These are phyloP conservation scores for Polyodon spathula DNA, from an alignment of 2,113 vertebrate species.

Conservation along the genomic window DNA sequence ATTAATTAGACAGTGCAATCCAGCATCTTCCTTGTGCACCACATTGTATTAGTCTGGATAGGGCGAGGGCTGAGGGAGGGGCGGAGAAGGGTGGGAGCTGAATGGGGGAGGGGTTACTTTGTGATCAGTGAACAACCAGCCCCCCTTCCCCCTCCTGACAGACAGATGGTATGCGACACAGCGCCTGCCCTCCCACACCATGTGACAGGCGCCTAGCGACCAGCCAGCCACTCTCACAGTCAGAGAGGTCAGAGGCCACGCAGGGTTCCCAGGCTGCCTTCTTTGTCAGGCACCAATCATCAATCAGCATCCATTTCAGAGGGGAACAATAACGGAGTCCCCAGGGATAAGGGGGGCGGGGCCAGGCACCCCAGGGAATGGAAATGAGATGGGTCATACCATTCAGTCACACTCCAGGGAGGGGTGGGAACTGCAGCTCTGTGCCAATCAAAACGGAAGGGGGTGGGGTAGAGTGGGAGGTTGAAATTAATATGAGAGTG, in stretches of 20 bases:
- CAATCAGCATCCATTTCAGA: conserved; percentile 60
- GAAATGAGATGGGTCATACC: conserved; percentile 13
- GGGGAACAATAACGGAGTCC: conserved; percentile 57
- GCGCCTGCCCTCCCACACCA: conserved; percentile 45
- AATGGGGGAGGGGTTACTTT: not conserved
- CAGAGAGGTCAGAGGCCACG: conserved; percentile 62
- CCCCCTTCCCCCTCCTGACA: conserved; percentile 7
- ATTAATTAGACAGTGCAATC: no score
- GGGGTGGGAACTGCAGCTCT: not conserved
- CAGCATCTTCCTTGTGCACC: no score
- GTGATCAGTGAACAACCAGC: not conserved
- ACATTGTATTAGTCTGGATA: no score
- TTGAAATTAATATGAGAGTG: no score
- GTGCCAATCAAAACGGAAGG: not conserved
- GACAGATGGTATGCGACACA: conserved; percentile 45
- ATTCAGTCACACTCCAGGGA: conserved; percentile 11
- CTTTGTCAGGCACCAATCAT: conserved; percentile 61
- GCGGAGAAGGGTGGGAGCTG: not conserved
- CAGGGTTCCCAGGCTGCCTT: conserved; percentile 68
- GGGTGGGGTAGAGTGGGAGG: not conserved
- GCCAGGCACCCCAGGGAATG: conserved; percentile 21
- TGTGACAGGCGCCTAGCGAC: conserved; percentile 63
- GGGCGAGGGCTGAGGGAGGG: no score
- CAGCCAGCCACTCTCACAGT: conserved; percentile 30
- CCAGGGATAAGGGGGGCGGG: conserved; percentile 23